Conservation (phyloP, 2,113 vertebrate species). For the Sminthopsis crassicaudata region DNA sequence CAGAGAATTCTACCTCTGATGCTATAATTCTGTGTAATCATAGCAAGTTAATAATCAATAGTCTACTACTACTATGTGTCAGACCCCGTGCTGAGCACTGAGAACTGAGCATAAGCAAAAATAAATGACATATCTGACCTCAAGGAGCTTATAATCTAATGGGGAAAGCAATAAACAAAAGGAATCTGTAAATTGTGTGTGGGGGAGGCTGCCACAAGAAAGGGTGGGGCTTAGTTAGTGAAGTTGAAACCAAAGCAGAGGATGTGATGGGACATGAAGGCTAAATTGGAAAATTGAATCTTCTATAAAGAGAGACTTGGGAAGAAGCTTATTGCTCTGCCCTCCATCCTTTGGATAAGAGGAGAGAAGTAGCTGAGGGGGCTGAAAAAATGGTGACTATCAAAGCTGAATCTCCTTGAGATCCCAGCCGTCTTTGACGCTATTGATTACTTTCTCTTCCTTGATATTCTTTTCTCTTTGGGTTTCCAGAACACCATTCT, state of each 20-base stretch:
- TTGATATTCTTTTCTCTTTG: neutral
- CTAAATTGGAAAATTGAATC: neutral
- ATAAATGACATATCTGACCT: neutral
- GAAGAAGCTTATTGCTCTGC: neutral
- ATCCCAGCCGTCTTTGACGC: neutral
- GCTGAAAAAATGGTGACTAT: neutral
- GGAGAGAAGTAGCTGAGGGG: neutral
- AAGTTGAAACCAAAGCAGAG: neutral
- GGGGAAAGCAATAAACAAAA: neutral
- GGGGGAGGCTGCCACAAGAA: neutral
- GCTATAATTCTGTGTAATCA: neutral
- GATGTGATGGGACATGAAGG: neutral
- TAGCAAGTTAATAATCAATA: neutral
- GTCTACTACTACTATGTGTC: neutral
- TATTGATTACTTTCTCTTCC: too few relatives aligned
- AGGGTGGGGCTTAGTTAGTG: neutral
- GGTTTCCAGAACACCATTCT: neutral
- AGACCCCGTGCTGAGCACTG: neutral
- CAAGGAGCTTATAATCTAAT: neutral
- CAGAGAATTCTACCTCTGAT: neutral
- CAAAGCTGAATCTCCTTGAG: neutral
- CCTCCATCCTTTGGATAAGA: neutral
- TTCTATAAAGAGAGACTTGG: neutral
- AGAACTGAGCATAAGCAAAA: neutral
- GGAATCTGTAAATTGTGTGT: neutral